Evolutionary conservation across 2,888 invertebrate genomes (phyloP).

Genomic region (Lasioglossum leucozonium): DNA sequence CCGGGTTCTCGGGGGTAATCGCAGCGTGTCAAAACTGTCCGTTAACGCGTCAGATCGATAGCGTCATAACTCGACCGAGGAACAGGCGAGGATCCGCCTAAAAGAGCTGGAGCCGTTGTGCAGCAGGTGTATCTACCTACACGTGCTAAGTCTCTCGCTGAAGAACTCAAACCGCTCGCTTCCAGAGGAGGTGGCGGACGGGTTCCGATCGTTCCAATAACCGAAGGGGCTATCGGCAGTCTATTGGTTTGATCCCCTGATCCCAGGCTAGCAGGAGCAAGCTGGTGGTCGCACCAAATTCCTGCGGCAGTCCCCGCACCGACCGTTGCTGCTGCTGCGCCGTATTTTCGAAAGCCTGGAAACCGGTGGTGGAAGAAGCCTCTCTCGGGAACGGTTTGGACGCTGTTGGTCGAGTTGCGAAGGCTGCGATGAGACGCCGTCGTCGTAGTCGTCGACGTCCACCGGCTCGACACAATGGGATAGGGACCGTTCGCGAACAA

Average conservation of each 20-base stretch:
- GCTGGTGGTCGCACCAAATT: conserved; percentile 78
- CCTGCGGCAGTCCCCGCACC: conserved; percentile 21
- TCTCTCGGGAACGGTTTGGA: neutral
- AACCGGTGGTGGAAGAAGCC: neutral
- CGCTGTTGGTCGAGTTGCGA: neutral
- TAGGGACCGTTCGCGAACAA: conserved; percentile 30
- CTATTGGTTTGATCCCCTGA: conserved; percentile 83
- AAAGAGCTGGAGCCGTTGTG: conserved; percentile 60
- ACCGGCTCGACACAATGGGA: neutral
- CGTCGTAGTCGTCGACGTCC: no score
- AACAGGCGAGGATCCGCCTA: conserved; percentile 75
- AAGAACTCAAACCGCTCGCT: neutral
- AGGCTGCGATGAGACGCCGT: neutral
- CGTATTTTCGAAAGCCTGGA: conserved; percentile 3
- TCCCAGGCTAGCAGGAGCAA: conserved; percentile 81
- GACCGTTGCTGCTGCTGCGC: neutral
- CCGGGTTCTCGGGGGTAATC: neutral
- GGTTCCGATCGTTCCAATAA: conserved; percentile 80
- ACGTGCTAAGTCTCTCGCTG: neutral
- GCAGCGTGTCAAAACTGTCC: conserved; percentile 48
- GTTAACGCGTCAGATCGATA: conserved; percentile 80
- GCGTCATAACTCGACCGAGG: conserved; percentile 76
- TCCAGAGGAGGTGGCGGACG: neutral
- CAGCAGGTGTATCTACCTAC: no score
- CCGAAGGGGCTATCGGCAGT: conserved; percentile 83